These are phyloP conservation scores for Cynopterus brachyotis DNA, from an alignment of 2,113 vertebrate genomes.

Conservation along the genomic window DNA sequence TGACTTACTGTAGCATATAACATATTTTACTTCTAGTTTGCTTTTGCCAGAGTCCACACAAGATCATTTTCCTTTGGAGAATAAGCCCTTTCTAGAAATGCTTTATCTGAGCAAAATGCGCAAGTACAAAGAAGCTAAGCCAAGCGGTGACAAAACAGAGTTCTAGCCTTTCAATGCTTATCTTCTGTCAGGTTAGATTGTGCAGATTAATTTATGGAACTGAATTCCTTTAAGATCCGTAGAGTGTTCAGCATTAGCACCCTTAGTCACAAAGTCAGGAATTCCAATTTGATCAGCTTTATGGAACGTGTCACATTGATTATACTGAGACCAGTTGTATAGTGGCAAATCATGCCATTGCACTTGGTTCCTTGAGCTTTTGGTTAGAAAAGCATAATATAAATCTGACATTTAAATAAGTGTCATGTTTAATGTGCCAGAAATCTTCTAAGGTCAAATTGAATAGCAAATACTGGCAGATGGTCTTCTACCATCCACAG, in stretches of 20 bases:
- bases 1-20: conserved; percentile 5
- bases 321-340: not conserved
- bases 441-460: not conserved
- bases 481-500: not conserved
- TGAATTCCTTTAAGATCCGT: not conserved
- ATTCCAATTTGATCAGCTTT: not conserved
- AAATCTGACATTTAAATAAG: conserved; percentile 14
- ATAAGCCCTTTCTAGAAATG: not conserved
- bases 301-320: not conserved
- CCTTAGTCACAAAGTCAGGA: not conserved
- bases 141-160: not conserved
- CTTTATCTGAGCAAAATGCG: conserved; percentile 34
- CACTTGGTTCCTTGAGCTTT: not conserved
- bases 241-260: not conserved
- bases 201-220: not conserved
- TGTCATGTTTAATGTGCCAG: not conserved
- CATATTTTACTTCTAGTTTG: conserved; percentile 52
- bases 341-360: not conserved
- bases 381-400: not conserved
- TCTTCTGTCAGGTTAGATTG: not conserved
- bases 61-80: conserved; percentile 41
- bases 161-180: not conserved
- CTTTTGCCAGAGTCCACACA: not conserved
- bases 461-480: not conserved
- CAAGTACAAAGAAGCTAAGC: not conserved